Evolutionary conservation across 2,113 vertebrate genomes (phyloP).

Genomic region (Ascaphus truei): DNA sequence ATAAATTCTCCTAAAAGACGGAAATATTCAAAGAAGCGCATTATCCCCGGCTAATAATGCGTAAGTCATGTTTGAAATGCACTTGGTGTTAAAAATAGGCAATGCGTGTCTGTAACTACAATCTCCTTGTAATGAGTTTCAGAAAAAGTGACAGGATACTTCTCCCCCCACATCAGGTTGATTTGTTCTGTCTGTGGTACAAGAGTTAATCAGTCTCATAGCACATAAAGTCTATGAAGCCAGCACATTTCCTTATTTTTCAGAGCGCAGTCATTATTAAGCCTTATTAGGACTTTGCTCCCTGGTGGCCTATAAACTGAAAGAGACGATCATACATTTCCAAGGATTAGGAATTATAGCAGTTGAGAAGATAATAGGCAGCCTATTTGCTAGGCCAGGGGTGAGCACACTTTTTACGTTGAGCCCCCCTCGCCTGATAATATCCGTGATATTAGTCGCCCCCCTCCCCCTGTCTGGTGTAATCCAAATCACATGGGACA

Average conservation of each 20-base stretch:
- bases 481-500: too few species aligned
- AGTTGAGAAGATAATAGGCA: neutral
- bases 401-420: too few species aligned
- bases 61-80: neutral
- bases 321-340: neutral
- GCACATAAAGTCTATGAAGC: neutral
- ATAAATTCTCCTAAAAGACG: too few species aligned
- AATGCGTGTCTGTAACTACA: neutral
- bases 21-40: too few species aligned
- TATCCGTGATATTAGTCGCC: too few species aligned
- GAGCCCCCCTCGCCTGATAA: too few species aligned
- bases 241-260: neutral
- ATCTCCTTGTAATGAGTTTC: neutral
- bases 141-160: neutral
- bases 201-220: neutral
- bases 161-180: neutral
- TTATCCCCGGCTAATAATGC: too few species aligned
- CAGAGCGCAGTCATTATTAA: neutral
- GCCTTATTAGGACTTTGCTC: neutral
- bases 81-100: neutral
- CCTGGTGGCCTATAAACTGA: neutral
- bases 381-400: too few species aligned
- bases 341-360: neutral
- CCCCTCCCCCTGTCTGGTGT: too few species aligned
- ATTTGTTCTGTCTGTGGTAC: neutral